These are phyloP conservation scores for Urosaurus nigricauda DNA, from an alignment of 2,797 vertebrate genomes.

Conservation along the genomic window DNA sequence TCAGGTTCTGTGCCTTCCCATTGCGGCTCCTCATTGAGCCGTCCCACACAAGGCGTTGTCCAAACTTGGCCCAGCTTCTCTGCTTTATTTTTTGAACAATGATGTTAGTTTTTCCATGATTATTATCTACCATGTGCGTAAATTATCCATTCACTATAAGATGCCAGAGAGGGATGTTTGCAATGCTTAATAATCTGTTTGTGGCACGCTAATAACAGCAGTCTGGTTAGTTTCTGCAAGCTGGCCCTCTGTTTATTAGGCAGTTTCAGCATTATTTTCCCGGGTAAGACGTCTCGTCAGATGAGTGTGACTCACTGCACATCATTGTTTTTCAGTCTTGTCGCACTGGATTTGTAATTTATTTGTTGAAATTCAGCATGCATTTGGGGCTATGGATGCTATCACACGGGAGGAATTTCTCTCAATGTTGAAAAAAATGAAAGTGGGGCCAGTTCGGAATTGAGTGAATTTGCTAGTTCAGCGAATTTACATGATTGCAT, in stretches of 20 bases:
- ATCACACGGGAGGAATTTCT: no score
- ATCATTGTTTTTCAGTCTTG: not conserved
- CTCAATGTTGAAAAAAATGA: no score
- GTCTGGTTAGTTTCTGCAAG: constrained; percentile 15
- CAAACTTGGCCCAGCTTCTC: not conserved
- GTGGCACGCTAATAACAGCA: constrained; percentile 14
- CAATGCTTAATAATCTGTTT: constrained; percentile 1
- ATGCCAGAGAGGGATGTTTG: constrained; percentile 20
- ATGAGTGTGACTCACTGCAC: not conserved
- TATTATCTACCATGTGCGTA: constrained; percentile 4
- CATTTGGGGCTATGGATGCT: no score
- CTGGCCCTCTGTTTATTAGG: not conserved
- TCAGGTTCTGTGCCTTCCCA: not conserved
- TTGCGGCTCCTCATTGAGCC: not conserved
- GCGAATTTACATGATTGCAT: no score
- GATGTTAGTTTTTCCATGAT: not conserved
- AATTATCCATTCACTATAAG: constrained; percentile 14
- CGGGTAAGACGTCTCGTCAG: not conserved
- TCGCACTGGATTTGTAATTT: constrained; percentile 12
- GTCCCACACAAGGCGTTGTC: not conserved
- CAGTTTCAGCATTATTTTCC: not conserved
- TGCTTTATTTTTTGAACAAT: not conserved
- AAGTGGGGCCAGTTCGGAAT: no score
- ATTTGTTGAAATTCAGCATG: not conserved
- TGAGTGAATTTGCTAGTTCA: no score